Conservation (phyloP, 92 coral and sea anemone genomes). For the Parazoanthus atlanticus region DNA sequence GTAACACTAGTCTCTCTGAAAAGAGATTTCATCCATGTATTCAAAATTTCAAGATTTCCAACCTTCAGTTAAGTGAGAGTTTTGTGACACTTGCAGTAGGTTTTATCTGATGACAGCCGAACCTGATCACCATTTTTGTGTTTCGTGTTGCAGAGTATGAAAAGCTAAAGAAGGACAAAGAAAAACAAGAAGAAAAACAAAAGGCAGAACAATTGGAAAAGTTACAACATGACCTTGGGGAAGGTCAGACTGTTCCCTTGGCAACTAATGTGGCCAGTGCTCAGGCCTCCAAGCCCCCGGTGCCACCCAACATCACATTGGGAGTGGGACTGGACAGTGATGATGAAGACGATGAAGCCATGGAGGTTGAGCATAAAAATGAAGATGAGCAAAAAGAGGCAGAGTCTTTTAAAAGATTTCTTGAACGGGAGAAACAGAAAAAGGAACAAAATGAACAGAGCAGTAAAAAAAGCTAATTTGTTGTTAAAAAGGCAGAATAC, state of each 20-base stretch:
- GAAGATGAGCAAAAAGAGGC: constrained; percentile 84
- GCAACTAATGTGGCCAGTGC: constrained; percentile 47
- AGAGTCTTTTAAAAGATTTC: constrained; percentile 85
- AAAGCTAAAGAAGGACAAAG: constrained; percentile 78
- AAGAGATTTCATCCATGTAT: neutral
- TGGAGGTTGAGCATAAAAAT: constrained; percentile 55
- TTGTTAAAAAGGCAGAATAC: neutral
- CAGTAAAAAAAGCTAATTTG: neutral
- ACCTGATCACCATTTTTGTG: neutral
- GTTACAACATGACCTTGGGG: constrained; percentile 83
- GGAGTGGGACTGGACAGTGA: constrained; percentile 79
- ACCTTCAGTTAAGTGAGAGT: no score
- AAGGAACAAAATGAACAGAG: constrained; percentile 36
- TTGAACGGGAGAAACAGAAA: constrained; percentile 61
- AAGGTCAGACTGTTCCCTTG: constrained; percentile 84
- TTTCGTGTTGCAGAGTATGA: constrained; percentile 75
- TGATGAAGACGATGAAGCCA: constrained; percentile 63
- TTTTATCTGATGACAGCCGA: no score
- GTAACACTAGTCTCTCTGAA: neutral
- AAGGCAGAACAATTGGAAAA: constrained; percentile 77
- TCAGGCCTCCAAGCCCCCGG: constrained; percentile 43
- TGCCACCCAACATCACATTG: constrained; percentile 60
- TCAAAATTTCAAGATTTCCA: no score
- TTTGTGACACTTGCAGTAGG: neutral
- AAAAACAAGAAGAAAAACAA: constrained; percentile 58